Evolutionary conservation across 2,113 vertebrate species (phyloP), one percentile per base, ranked within the genome.

Genomic region (Hypocryptadius cinnamomeus): DNA sequence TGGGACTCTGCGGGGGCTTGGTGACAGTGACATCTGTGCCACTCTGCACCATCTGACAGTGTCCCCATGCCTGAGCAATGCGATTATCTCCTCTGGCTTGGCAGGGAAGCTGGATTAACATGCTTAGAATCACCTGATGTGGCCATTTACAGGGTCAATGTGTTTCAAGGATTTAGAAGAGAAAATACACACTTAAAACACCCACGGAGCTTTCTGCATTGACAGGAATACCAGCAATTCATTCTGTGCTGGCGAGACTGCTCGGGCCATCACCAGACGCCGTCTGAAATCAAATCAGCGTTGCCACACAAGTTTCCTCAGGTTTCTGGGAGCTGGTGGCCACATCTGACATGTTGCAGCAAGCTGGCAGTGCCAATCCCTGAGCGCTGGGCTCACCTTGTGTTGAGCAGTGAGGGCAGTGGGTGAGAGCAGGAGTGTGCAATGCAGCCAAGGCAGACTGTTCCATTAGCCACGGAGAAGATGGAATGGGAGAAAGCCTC

Each of bases 91-190:
- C 78, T 74, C 57, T 2, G 16, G 84, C 92, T 94, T 89, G 95
- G 95, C 91, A 90, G 94, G 92, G 89, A 96, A 94, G 95, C 95
- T 92, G 96, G 96, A 96, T 96, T 96, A 96, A 93, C 91, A 79
- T 89, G 89, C 96, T 96, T 69, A 94, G 63, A 89, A 92, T 93
- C 96, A 96, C 94, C 95, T 95, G 94, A 96, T 92, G 95, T 44
- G 71, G 96, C 92, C 91, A 89, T 96, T 95, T 92, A 92, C 84
- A 91, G 95, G 95, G 95, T 94, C 92, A 96, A 59, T 51, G 85
- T 85, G 83, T 74, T 95, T 81, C 88, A 96, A 91, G 87, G 92
- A 96, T 94, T 95, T 96, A 87, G 87, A 81, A 86, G 80, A 48
- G 84, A 89, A 93, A 93, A 92, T 20, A 79, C 79, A 59, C 35